Conservation (phyloP, 2,888 invertebrate genomes). For the Drosophila neonasuta region DNA sequence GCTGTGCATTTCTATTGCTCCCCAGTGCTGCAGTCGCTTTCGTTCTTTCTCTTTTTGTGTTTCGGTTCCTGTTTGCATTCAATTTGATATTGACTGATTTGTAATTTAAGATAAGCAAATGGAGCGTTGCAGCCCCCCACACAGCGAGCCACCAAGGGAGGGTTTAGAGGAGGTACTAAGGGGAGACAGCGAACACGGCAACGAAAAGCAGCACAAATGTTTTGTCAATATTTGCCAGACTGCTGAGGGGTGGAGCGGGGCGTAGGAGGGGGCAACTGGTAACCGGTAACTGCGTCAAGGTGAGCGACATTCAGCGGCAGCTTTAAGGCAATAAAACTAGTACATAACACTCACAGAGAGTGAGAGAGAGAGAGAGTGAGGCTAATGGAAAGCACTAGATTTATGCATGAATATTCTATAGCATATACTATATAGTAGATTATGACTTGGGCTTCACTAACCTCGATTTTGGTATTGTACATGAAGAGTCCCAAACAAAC, state of each 20-base stretch:
- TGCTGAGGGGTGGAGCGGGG: slow-evolving; percentile 8
- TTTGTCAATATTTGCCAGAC: slow-evolving; percentile 73
- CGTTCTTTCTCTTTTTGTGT: slow-evolving; percentile 1
- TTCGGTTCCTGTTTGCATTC: slow-evolving; percentile 66
- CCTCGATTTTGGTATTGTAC: too few relatives aligned
- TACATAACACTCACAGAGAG: not conserved
- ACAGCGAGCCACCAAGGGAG: not conserved
- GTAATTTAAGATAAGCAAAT: slow-evolving; percentile 77
- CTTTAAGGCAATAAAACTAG: slow-evolving; percentile 5
- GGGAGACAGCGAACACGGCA: slow-evolving; percentile 19
- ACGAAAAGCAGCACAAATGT: slow-evolving; percentile 62
- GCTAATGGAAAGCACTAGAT: not conserved
- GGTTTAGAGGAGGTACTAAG: too few relatives aligned
- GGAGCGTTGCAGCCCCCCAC: slow-evolving; percentile 52
- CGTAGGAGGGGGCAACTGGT: too few relatives aligned
- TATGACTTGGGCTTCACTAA: too few relatives aligned
- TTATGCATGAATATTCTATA: too few relatives aligned
- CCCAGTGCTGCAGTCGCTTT: slow-evolving; percentile 26
- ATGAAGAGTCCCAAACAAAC: too few relatives aligned
- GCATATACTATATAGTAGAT: too few relatives aligned
- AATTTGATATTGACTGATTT: slow-evolving; percentile 76
- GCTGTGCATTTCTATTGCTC: slow-evolving; percentile 45
- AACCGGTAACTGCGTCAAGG: slow-evolving; percentile 27
- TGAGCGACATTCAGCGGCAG: slow-evolving; percentile 19
- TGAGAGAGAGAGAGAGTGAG: not conserved